Evolutionary conservation across 1,140 invertebrate species (phyloP).

Genomic region (Temnothorax curvispinosus): DNA sequence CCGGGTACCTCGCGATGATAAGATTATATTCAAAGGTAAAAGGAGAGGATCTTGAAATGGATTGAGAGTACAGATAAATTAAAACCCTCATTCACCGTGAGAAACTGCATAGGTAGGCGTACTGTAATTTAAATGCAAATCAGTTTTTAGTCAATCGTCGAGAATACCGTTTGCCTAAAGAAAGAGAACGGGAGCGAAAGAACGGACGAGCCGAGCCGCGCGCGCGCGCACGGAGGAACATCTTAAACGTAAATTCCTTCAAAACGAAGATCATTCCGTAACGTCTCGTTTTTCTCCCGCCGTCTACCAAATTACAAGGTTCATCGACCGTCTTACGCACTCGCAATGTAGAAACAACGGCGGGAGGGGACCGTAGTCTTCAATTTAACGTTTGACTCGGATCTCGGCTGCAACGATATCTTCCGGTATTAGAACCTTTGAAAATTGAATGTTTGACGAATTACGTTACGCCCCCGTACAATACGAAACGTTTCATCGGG

Average conservation of each 20-base stretch:
- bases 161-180: constrained; percentile 67
- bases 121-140: constrained; percentile 76
- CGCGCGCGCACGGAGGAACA: constrained; percentile 19
- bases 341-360: constrained; percentile 12
- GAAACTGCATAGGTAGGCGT: constrained; percentile 69
- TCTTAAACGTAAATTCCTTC: constrained; percentile 65
- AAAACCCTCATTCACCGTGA: constrained; percentile 67
- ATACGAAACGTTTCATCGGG: background rate
- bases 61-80: constrained; percentile 73
- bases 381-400: constrained; percentile 50
- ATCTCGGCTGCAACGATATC: constrained; percentile 34
- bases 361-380: background rate
- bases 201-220: constrained; percentile 1
- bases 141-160: constrained; percentile 75
- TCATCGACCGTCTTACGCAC: constrained; percentile 54
- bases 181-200: constrained; percentile 39
- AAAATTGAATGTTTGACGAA: constrained; percentile 36
- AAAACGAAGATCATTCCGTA: constrained; percentile 52
- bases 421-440: background rate
- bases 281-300: constrained; percentile 22
- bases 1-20: constrained; percentile 64
- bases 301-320: constrained; percentile 53
- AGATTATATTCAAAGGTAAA: constrained; percentile 75
- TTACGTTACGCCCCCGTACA: constrained; percentile 9
- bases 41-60: constrained; percentile 60